A percentile compares a stretch with the other conserved stretches of the same genome.
phyloP scores from a whole-genome alignment of 1,140 invertebrate genomes.

The Drosophila neocordata region DNA sequence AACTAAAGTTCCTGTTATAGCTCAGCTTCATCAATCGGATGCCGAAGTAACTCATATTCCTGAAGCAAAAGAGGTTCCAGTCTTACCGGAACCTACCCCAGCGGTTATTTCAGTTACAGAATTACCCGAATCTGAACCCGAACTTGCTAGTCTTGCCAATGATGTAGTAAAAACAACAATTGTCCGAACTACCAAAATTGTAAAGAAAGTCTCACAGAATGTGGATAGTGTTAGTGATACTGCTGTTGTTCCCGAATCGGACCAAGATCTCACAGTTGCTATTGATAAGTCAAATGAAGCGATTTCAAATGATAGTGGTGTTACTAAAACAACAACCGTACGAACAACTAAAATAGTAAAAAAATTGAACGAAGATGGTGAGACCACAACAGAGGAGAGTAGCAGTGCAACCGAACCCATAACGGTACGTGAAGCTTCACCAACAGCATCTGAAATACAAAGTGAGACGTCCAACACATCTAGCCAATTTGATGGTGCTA shows the following conservation, averaged over 20 bases:
- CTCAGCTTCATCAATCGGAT: not conserved
- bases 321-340: constrained; percentile 77
- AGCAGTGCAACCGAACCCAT: constrained; percentile 63
- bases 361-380: constrained; percentile 66
- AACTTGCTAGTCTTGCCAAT: constrained; percentile 26
- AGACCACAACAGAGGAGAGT: constrained; percentile 65
- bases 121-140: constrained; percentile 13
- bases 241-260: constrained; percentile 3
- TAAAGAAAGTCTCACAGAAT: constrained; percentile 75
- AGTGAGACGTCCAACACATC: constrained; percentile 74
- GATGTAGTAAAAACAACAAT: constrained; percentile 78
- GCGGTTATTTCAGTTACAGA: not conserved
- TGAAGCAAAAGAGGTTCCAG: constrained; percentile 14
- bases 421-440: constrained; percentile 60
- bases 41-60: not conserved
- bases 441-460: constrained; percentile 65
- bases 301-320: constrained; percentile 47
- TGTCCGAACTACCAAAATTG: constrained; percentile 75
- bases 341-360: constrained; percentile 73
- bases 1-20: not conserved
- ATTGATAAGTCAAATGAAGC: constrained; percentile 23
- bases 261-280: constrained; percentile 7
- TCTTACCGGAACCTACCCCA: constrained; percentile 8
- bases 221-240: constrained; percentile 31
- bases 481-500: constrained; percentile 78